Percentiles rank a stretch among this genome's conserved stretches.
Conservation (phyloP, 2,797 vertebrate genomes). For the Naso thynnoides region DNA sequence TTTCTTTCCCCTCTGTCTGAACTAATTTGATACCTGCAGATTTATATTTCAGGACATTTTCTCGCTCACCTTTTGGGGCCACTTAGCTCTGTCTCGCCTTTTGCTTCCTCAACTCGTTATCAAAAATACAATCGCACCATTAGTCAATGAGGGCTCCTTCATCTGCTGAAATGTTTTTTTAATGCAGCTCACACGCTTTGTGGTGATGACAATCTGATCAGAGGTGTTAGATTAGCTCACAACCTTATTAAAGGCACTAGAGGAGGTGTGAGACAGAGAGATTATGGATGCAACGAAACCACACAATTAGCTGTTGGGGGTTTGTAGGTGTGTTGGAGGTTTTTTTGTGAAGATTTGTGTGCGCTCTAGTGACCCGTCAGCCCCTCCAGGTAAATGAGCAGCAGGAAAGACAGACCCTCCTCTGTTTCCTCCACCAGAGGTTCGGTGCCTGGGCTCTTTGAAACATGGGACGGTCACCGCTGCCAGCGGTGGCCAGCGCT, state of each 20-base stretch:
- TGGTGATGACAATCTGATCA: conserved; percentile 63
- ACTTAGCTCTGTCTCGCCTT: conserved; percentile 35
- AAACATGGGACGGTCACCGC: conserved; percentile 56
- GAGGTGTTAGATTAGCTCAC: conserved; percentile 63
- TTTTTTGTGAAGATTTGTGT: conserved; percentile 45
- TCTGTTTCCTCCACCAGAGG: conserved; percentile 36
- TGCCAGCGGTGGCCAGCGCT: conserved; percentile 56
- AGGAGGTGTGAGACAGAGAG: conserved; percentile 41
- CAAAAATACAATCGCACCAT: conserved; percentile 47
- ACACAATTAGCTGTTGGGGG: conserved; percentile 40
- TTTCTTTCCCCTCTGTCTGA: conserved; percentile 35
- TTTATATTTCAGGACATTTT: conserved; percentile 54
- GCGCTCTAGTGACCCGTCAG: conserved; percentile 31
- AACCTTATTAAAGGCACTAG: conserved; percentile 37
- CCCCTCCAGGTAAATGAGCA: conserved; percentile 47
- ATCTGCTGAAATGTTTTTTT: neutral
- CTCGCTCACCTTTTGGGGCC: conserved; percentile 34
- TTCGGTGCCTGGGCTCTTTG: conserved; percentile 48
- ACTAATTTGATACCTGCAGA: conserved; percentile 66
- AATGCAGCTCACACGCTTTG: conserved; percentile 13
- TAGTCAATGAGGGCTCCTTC: conserved; percentile 19
- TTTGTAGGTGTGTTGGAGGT: conserved; percentile 8
- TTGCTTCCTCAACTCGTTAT: conserved; percentile 38
- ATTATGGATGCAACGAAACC: conserved; percentile 23
- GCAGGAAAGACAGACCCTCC: conserved; percentile 41